Base-by-base conservation (phyloP, 2,888 invertebrate genomes). In the Anorthoa munda region DNA sequence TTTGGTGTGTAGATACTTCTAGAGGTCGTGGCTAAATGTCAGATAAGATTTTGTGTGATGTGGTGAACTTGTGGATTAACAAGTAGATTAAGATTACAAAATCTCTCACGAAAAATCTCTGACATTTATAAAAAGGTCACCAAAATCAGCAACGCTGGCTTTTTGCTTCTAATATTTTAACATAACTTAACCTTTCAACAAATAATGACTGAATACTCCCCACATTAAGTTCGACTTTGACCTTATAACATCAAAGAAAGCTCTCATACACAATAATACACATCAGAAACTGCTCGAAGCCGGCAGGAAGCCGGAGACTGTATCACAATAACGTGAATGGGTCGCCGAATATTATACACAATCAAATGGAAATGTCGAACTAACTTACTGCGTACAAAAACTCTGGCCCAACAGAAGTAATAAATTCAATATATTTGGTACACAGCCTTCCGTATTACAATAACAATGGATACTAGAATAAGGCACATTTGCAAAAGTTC, bases 371-470 rank as follows among this genome's bases (percentile, higher is more conserved):
- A 64, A 60, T 58, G 59, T 65, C 68, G 55, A 77, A 84, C 65
- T 77, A 51, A 79, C 76, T 82, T 84, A 75, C 71, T 71, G 81
- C 53, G 58, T 63, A 77, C 71, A 80, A 77, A 82, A 82, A 75
- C 63, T 66, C 53, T 26, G 75, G 70, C 31, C 79, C 75, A 65
- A 86, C 66, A 60, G 81, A 67, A 74, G 75, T 77, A 84, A 86
- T 86, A 86, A 86, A 86, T 86, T 75, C 59, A 77, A 86, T 86
- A 84, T 75, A 77, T 76, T 75, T 51, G 50, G 67, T 81, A 74
- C 83, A 78, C 75, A 72, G 66, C 77, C 77, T 77, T 77, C 60
- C 72, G 75, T 66, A 86, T 84, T 79, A 81, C 67, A 82, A 84
- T 86, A 86, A 86, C 86, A 85, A 85, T 83, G 73, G 55, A 21